A percentile compares a stretch with the other conserved stretches of the same genome.
Evolutionary conservation across 2,888 invertebrate genomes (phyloP).

Genomic region (Allacma fusca): DNA sequence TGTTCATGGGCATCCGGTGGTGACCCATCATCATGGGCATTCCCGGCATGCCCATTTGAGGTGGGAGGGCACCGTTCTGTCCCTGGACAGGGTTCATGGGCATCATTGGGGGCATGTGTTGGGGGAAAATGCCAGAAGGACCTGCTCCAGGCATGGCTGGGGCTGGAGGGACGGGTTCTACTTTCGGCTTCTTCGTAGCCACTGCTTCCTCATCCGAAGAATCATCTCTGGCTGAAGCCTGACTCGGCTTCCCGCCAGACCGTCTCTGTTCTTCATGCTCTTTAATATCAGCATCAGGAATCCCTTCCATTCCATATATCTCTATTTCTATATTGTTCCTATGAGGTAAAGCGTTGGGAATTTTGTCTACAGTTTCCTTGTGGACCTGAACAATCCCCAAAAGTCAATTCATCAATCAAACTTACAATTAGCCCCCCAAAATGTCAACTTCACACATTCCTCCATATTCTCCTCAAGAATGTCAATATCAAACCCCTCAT

Average conservation of each 20-base stretch:
- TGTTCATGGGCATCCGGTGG: conserved; percentile 68
- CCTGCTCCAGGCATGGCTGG: conserved; percentile 38
- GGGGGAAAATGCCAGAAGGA: conserved; percentile 39
- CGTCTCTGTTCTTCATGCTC: conserved; percentile 89
- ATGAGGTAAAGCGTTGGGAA: conserved; percentile 97
- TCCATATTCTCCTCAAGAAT: too few species aligned
- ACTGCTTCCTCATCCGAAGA: conserved; percentile 60
- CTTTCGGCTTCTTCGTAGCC: conserved; percentile 51
- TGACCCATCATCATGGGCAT: conserved; percentile 69
- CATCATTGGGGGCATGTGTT: conserved; percentile 61
- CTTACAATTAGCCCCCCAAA: too few species aligned
- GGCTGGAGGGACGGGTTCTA: conserved; percentile 24
- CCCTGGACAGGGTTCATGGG: neutral
- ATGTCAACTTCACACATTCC: too few species aligned
- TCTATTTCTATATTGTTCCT: conserved; percentile 98
- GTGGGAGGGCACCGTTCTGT: conserved; percentile 34
- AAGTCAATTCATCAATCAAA: conserved; percentile 24
- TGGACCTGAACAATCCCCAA: conserved; percentile 79
- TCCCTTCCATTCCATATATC: conserved; percentile 99
- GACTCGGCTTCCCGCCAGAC: conserved; percentile 46
- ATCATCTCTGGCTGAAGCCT: conserved; percentile 52
- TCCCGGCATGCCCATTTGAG: conserved; percentile 39
- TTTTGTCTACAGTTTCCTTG: conserved; percentile 99
- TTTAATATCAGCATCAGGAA: conserved; percentile 91
- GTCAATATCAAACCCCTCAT: too few species aligned